These are phyloP conservation scores for Laothoe populi DNA, from an alignment of 2,888 invertebrate species.

Conservation along the genomic window DNA sequence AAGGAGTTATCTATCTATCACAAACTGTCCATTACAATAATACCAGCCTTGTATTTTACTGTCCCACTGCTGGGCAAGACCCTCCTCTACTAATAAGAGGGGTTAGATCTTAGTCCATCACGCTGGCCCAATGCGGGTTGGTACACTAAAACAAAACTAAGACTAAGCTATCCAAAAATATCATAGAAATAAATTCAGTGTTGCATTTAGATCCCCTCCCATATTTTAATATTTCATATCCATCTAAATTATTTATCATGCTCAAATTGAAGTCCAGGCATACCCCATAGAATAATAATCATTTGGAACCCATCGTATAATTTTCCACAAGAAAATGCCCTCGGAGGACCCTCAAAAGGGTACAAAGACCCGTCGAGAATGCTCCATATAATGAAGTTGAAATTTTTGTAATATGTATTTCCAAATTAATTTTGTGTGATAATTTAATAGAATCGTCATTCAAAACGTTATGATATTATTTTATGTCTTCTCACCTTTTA, in stretches of 20 bases:
- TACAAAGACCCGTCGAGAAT: conserved; percentile 31
- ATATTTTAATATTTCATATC: conserved; percentile 16
- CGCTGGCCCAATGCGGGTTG: no score
- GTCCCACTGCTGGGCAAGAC: no score
- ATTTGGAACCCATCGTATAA: conserved; percentile 29
- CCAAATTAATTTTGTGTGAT: conserved; percentile 15
- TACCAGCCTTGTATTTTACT: no score
- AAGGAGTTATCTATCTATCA: no score
- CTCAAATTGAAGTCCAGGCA: conserved; percentile 22
- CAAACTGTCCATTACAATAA: no score
- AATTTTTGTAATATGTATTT: conserved; percentile 26
- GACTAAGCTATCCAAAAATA: neutral
- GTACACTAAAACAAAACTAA: neutral
- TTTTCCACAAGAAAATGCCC: conserved; percentile 31
- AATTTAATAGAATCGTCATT: neutral
- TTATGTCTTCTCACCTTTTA: neutral
- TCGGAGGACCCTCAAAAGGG: conserved; percentile 31
- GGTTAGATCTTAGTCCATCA: no score
- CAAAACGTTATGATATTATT: no score
- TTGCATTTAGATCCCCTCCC: neutral
- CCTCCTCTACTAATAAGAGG: no score
- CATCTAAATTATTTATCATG: conserved; percentile 29
- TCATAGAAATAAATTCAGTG: neutral
- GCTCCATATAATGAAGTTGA: conserved; percentile 37
- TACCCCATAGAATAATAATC: conserved; percentile 29